Evolutionary conservation across 2,888 invertebrate genomes (phyloP).

Genomic region (Panzeria rudis): DNA sequence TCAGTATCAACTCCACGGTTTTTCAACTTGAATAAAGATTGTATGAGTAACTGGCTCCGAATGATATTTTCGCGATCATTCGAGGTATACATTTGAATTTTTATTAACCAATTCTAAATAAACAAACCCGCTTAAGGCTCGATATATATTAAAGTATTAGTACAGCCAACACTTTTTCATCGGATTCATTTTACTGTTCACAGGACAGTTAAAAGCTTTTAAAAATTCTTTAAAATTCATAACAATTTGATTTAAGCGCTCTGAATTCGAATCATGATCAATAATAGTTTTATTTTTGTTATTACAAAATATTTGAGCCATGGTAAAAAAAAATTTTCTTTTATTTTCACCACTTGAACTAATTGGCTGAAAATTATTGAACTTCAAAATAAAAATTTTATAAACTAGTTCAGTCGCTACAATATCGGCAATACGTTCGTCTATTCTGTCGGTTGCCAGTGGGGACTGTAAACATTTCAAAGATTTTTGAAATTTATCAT

Average conservation of each 20-base stretch:
- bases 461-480: conserved; percentile 21
- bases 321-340: conserved; percentile 76
- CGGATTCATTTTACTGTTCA: conserved; percentile 76
- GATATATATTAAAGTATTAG: too few species aligned
- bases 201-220: conserved; percentile 73
- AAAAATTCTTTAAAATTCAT: conserved; percentile 77
- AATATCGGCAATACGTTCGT: conserved; percentile 52
- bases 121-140: too few species aligned
- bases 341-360: conserved; percentile 46
- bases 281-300: conserved; percentile 55
- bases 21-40: too few species aligned
- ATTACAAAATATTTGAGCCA: conserved; percentile 81
- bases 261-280: conserved; percentile 78
- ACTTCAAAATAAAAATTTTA: neutral
- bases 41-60: too few species aligned
- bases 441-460: conserved; percentile 17
- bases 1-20: too few species aligned
- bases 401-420: conserved; percentile 18
- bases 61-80: too few species aligned
- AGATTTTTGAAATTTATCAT: conserved; percentile 38
- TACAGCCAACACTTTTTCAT: conserved; percentile 74
- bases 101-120: too few species aligned
- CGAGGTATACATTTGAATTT: too few species aligned
- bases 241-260: conserved; percentile 76
- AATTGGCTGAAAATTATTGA: neutral